Percentiles rank a stretch among this genome's conserved stretches.
phyloP scores from a whole-genome alignment of 1,140 invertebrate genomes.

The Drusus annulatus region DNA sequence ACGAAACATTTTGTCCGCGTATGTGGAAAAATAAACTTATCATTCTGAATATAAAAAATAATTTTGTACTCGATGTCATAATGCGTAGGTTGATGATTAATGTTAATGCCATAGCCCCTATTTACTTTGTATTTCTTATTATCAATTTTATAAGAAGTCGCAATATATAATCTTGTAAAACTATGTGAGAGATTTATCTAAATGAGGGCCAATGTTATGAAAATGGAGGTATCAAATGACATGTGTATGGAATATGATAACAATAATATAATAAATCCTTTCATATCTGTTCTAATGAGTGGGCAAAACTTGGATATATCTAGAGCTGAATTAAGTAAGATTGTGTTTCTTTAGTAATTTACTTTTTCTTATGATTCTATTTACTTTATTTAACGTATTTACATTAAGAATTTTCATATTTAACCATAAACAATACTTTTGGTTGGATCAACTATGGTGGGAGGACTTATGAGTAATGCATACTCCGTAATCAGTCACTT shows the following conservation, averaged over 20 bases:
- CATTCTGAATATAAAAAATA: slow-evolving; percentile 44
- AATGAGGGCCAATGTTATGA: slow-evolving; percentile 20
- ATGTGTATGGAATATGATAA: background rate
- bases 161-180: slow-evolving; percentile 5
- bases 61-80: slow-evolving; percentile 47
- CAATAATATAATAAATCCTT: slow-evolving; percentile 4
- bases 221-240: slow-evolving; percentile 13
- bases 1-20: slow-evolving; percentile 38
- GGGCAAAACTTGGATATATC: background rate
- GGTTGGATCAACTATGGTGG: no score
- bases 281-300: slow-evolving; percentile 19
- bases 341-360: no score
- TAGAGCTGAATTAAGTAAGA: no score
- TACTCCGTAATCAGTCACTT: no score
- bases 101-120: slow-evolving; percentile 27
- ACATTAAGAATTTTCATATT: no score
- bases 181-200: background rate
- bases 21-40: slow-evolving; percentile 38
- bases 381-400: no score
- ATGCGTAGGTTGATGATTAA: slow-evolving; percentile 29
- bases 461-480: no score
- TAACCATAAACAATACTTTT: no score
- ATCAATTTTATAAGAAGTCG: slow-evolving; percentile 8
- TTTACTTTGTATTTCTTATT: slow-evolving; percentile 22
- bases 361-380: no score